Percentiles rank a stretch among this genome's conserved stretches.
These are phyloP conservation scores for Caenorhabditis zanzibari DNA, from an alignment of 2,888 invertebrate genomes.

Conservation along the genomic window DNA sequence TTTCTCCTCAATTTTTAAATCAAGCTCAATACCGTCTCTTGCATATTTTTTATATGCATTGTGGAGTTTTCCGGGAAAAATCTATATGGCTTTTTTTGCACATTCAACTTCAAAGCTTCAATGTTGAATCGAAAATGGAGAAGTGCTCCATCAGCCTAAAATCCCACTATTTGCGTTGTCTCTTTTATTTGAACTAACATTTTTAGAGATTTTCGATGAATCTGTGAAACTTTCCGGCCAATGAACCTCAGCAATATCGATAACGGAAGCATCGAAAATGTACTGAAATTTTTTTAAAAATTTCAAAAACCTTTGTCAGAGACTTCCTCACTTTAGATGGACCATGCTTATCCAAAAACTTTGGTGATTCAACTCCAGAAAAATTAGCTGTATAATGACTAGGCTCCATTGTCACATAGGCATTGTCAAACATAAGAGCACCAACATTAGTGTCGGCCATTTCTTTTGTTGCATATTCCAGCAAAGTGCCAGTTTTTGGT, in stretches of 20 bases:
- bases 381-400: constrained; percentile 18
- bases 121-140: constrained; percentile 23
- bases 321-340: constrained; percentile 20
- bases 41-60: constrained; percentile 29
- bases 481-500: neutral
- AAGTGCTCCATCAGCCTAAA: constrained; percentile 31
- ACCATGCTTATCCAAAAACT: constrained; percentile 11
- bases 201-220: constrained; percentile 1
- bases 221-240: constrained; percentile 20
- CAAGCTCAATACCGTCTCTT: neutral
- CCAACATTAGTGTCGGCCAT: constrained; percentile 21
- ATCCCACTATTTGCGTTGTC: too few relatives aligned
- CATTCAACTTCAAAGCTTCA: neutral
- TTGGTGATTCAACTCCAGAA: constrained; percentile 11
- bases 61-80: constrained; percentile 26
- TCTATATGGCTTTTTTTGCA: constrained; percentile 1
- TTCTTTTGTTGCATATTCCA: constrained; percentile 27
- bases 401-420: constrained; percentile 27
- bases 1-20: too few relatives aligned
- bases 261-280: constrained; percentile 36
- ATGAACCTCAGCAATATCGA: constrained; percentile 44
- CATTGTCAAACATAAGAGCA: constrained; percentile 27
- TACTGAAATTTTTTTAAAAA: constrained; percentile 9
- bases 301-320: too few relatives aligned
- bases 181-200: too few relatives aligned